Conservation (phyloP, 2,113 vertebrate species). For the Centropus unirufus region DNA sequence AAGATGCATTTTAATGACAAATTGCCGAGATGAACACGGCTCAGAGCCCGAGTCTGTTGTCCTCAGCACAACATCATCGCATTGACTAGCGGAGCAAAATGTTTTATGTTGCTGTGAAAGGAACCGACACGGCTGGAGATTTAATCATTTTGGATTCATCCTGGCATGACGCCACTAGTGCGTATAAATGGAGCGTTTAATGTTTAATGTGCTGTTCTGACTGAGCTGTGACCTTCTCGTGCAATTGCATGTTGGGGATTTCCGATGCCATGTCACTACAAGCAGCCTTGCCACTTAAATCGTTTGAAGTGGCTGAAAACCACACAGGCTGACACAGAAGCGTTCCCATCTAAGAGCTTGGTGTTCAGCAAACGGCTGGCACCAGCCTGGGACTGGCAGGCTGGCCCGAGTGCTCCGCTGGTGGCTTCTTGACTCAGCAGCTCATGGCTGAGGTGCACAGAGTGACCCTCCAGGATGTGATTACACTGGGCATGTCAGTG, state of each 20-base stretch:
- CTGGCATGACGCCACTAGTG: constrained; percentile 19
- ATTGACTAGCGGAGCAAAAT: background rate
- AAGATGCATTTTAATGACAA: background rate
- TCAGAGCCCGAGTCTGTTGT: background rate
- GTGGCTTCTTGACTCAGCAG: background rate
- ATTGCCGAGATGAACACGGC: background rate
- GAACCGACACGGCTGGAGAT: constrained; percentile 46
- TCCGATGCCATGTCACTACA: background rate
- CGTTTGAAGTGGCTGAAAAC: background rate
- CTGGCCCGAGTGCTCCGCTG: accelerated
- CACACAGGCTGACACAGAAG: background rate
- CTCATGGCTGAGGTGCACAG: accelerated
- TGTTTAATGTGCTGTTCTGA: constrained; percentile 27
- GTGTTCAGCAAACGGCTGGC: background rate
- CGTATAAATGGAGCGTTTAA: constrained; percentile 38
- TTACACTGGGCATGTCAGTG: accelerated
- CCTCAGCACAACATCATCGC: background rate
- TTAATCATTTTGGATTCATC: constrained; percentile 35
- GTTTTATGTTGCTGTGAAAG: constrained; percentile 29
- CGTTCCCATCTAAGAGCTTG: accelerated
- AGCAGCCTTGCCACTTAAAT: background rate
- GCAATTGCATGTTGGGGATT: background rate
- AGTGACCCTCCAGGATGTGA: accelerated
- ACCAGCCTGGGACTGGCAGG: accelerated
- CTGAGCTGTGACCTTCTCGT: constrained; percentile 28